Evolutionary conservation across 2,113 vertebrate genomes (phyloP).

Genomic region (Promerops cafer): DNA sequence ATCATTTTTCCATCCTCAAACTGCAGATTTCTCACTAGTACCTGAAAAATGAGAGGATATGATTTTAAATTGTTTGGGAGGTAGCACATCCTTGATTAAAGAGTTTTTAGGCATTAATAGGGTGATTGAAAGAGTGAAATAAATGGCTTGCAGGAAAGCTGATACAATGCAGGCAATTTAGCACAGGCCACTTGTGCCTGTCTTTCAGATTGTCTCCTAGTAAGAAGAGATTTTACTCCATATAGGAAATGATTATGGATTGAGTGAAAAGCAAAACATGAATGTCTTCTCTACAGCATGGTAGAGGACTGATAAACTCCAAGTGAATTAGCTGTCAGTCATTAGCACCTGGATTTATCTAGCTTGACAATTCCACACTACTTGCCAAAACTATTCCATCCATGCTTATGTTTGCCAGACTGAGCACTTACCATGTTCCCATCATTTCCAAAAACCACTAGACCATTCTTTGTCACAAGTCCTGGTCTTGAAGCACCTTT

Average conservation of each 20-base stretch:
- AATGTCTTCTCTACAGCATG: not conserved
- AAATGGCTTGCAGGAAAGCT: not conserved
- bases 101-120: not conserved
- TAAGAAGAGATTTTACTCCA: not conserved
- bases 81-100: not conserved
- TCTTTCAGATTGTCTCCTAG: not conserved
- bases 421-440: conserved; percentile 80
- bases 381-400: not conserved
- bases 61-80: not conserved
- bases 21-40: conserved; percentile 78
- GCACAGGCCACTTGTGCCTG: not conserved
- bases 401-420: not conserved
- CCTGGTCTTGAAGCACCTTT: conserved; percentile 78
- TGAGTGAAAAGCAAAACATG: not conserved
- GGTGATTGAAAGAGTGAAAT: not conserved
- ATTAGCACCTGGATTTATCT: not conserved
- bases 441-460: conserved; percentile 85
- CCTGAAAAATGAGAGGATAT: conserved; percentile 43
- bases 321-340: not conserved
- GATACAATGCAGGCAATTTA: not conserved
- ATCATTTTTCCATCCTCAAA: conserved; percentile 85
- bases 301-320: not conserved
- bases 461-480: conserved; percentile 83
- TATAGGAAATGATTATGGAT: not conserved
- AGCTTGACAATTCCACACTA: not conserved